These are phyloP conservation scores for Melozone crissalis DNA, from an alignment of 2,113 vertebrate species.

Conservation along the genomic window DNA sequence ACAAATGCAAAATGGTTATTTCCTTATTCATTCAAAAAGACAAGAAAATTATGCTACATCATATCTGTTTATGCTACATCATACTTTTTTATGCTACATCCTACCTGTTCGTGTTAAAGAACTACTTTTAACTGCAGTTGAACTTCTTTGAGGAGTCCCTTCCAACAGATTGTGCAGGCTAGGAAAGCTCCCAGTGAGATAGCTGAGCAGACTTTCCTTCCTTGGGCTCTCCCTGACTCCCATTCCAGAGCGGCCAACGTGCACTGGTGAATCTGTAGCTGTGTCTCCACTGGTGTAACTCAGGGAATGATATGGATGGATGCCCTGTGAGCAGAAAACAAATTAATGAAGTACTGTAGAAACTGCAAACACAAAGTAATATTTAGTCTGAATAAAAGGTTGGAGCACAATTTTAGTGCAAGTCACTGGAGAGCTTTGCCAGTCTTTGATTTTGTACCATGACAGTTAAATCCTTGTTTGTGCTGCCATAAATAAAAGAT, in stretches of 20 bases:
- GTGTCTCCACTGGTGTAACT: slow-evolving; percentile 98
- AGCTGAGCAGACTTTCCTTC: slow-evolving; percentile 95
- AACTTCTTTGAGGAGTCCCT: slow-evolving; percentile 88
- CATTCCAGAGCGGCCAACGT: slow-evolving; percentile 81
- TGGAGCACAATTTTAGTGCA: neutral
- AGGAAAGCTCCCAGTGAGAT: slow-evolving; percentile 94
- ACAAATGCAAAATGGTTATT: neutral
- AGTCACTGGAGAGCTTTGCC: neutral
- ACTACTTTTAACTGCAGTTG: slow-evolving; percentile 83
- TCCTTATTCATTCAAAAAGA: neutral
- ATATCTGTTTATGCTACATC: slow-evolving; percentile 74
- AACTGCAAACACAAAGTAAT: neutral
- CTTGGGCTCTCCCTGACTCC: slow-evolving; percentile 90
- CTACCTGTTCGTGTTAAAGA: slow-evolving; percentile 93
- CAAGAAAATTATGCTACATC: neutral
- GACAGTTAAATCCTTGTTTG: neutral
- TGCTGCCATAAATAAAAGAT: neutral
- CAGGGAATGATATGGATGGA: slow-evolving; percentile 95
- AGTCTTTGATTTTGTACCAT: neutral
- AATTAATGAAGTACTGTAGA: neutral
- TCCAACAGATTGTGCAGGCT: slow-evolving; percentile 96
- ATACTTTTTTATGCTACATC: slow-evolving; percentile 56
- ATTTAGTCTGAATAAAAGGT: neutral
- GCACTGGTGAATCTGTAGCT: slow-evolving; percentile 93
- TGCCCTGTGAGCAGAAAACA: slow-evolving; percentile 77